These are phyloP conservation scores for Lepus timidus DNA, from an alignment of 2,113 vertebrate genomes.

Conservation along the genomic window DNA sequence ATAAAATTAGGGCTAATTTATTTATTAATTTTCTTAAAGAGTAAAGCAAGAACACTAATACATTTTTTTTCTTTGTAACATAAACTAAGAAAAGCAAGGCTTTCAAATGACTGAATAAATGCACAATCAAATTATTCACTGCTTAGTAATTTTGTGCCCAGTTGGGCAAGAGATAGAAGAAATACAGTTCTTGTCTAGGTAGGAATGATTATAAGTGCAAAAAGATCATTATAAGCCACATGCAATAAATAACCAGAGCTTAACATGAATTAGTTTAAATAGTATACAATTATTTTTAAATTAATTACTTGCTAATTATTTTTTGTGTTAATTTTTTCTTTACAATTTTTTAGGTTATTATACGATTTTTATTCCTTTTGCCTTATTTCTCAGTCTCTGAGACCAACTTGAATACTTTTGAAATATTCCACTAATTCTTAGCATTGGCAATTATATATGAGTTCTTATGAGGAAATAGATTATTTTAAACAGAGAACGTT, in stretches of 20 bases:
- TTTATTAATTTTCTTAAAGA: conserved; percentile 72
- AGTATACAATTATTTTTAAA: conserved; percentile 36
- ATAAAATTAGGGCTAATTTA: conserved; percentile 71
- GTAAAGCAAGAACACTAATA: conserved; percentile 50
- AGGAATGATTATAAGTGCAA: background rate
- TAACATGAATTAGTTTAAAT: conserved; percentile 59
- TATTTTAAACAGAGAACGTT: conserved; percentile 24
- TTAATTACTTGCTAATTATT: conserved; percentile 56
- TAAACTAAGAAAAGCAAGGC: conserved; percentile 49
- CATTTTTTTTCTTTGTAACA: conserved; percentile 66
- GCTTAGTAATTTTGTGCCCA: background rate
- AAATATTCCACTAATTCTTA: conserved; percentile 52
- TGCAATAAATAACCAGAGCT: conserved; percentile 7
- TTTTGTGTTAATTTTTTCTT: conserved; percentile 17
- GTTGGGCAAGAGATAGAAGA: background rate
- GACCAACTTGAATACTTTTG: conserved; percentile 19
- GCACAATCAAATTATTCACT: background rate
- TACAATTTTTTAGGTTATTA: background rate
- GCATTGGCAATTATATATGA: background rate
- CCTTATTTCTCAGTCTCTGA: background rate
- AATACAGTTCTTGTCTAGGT: background rate
- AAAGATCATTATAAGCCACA: background rate
- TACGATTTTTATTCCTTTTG: conserved; percentile 59
- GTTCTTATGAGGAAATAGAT: conserved; percentile 52
- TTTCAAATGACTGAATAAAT: background rate